Evolutionary conservation across 2,797 vertebrate genomes (phyloP), one percentile per base, ranked within the genome.

Genomic region (Leuciscus waleckii): DNA sequence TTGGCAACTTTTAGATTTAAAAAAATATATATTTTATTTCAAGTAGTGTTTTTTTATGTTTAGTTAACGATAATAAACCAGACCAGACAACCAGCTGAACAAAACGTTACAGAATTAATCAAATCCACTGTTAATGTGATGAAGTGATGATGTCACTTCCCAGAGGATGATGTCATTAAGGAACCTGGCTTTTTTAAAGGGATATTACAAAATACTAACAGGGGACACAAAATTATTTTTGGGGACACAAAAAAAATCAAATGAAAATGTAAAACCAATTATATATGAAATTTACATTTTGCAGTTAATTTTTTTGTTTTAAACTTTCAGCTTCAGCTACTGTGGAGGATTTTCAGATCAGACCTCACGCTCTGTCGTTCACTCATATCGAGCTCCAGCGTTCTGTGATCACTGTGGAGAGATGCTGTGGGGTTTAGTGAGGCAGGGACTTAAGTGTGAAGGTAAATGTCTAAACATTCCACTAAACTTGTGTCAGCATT

Each of bases 351-450:
- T 98, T 99, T 90, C 98, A 99, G 74, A 99, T 99, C 92, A 97
- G 98, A 37, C 98, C 98, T 1, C 98, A 99, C 10, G 91, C 98
- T 26, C 94, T 99, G 67, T 99, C 68, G 98, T 99, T 61, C 98
- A 99, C 92, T 99, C 98, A 0, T 99, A 99, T 91, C 94, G 98
- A 80, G 97, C 97, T 0, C 98, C 98, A 0, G 95, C 98, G 21
- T 99, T 99, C 90, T 99, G 98, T 81, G 98, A 99, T 92, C 98
- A 99, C 91, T 99, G 98, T 75, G 98, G 98, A 56, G 98, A 99
- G 93, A 99, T 99, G 98, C 92, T 99, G 65, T 99, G 98, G 98
- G 98, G 98, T 0, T 94, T 99, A 54, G 98, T 99, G 3, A 95
- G 98, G 2, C 98, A 99, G 90, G 98, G 98, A 21, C 97, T 99